Evolutionary conservation across 2,888 invertebrate species (phyloP).

Genomic region (Scaptomyza cyrtandrae): DNA sequence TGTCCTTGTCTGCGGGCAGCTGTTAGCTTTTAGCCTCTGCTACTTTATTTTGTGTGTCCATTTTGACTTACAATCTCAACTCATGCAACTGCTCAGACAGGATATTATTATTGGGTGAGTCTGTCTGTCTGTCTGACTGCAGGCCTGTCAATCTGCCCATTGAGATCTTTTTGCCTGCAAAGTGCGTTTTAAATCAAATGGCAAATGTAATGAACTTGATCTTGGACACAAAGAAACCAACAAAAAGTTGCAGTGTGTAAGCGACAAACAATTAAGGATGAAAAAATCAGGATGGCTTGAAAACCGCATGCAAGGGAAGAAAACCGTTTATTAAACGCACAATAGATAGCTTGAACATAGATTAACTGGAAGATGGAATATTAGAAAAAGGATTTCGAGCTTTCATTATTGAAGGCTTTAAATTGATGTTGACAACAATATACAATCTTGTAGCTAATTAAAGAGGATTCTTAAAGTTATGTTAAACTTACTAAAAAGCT

Average conservation of each 20-base stretch:
- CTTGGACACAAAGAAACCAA: slow-evolving; percentile 8
- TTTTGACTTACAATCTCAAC: slow-evolving; percentile 40
- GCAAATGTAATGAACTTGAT: slow-evolving; percentile 54
- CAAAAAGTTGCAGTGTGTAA: slow-evolving; percentile 18
- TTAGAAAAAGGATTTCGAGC: no score
- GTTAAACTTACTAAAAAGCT: neutral
- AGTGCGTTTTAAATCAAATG: slow-evolving; percentile 61
- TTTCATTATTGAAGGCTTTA: no score
- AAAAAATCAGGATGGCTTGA: neutral
- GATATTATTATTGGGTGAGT: slow-evolving; percentile 56
- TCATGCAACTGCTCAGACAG: slow-evolving; percentile 57
- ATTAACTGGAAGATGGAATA: no score
- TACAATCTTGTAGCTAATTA: no score
- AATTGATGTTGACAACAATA: no score
- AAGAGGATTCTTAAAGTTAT: no score
- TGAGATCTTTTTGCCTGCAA: neutral
- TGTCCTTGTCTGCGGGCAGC: slow-evolving; percentile 31
- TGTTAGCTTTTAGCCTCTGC: slow-evolving; percentile 22
- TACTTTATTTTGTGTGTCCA: slow-evolving; percentile 10
- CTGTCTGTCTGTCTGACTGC: neutral
- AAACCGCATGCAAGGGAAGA: no score
- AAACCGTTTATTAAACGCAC: no score
- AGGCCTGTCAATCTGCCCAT: slow-evolving; percentile 7
- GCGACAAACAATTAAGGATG: neutral
- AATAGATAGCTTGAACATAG: no score